phyloP scores from a whole-genome alignment of 2,113 vertebrate genomes.

The Ginglymostoma cirratum region DNA sequence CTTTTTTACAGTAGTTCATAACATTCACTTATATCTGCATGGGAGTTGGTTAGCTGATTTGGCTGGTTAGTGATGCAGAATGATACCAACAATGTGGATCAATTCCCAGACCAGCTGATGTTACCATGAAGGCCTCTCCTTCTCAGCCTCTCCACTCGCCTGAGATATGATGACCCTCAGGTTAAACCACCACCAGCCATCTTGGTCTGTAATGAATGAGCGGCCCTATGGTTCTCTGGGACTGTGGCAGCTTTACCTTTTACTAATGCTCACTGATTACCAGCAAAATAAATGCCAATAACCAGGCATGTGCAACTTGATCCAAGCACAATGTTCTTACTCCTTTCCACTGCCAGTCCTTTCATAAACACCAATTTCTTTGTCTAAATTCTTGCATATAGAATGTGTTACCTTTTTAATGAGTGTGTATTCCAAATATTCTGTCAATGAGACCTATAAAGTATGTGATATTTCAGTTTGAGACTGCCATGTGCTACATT shows the following conservation, averaged over 20 bases:
- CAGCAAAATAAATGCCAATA: not conserved
- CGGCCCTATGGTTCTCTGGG: too few relatives aligned
- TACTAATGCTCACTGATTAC: not conserved
- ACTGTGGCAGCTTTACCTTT: too few relatives aligned
- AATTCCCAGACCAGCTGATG: too few relatives aligned
- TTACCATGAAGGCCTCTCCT: too few relatives aligned
- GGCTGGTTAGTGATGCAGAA: too few relatives aligned
- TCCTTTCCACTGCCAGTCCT: not conserved
- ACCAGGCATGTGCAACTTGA: not conserved
- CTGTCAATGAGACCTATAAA: not conserved
- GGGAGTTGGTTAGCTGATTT: too few relatives aligned
- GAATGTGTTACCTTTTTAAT: not conserved
- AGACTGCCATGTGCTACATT: not conserved
- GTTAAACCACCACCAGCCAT: too few relatives aligned
- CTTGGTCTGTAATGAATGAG: too few relatives aligned
- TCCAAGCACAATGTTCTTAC: not conserved
- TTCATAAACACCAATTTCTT: not conserved
- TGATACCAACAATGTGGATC: too few relatives aligned
- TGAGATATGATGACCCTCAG: too few relatives aligned
- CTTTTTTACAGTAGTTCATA: not conserved
- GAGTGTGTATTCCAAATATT: not conserved
- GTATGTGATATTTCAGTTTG: not conserved
- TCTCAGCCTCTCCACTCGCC: too few relatives aligned
- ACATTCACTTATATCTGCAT: not conserved
- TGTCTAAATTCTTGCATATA: not conserved